These are phyloP conservation scores for Hydrochoerus hydrochaeris DNA, from an alignment of 2,113 vertebrate species.

Conservation along the genomic window DNA sequence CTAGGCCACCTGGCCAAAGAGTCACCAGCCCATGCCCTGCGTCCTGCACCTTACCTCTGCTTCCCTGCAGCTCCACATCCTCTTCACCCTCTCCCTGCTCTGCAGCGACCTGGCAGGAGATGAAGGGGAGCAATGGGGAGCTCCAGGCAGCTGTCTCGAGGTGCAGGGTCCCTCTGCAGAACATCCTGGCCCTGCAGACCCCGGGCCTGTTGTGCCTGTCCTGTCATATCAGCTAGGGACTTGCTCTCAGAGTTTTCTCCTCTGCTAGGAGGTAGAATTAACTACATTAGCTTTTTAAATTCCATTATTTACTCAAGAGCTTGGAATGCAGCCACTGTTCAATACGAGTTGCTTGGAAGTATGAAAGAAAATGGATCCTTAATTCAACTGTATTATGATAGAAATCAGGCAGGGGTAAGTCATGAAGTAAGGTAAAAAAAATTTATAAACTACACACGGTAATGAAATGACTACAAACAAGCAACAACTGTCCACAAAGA, in stretches of 20 bases:
- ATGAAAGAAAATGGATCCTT: background rate
- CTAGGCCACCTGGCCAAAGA: background rate
- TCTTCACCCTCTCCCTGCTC: background rate
- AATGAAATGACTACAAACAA: background rate
- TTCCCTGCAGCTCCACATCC: background rate
- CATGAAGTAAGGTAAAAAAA: conserved; percentile 32
- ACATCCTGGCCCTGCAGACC: background rate
- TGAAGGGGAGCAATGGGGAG: background rate
- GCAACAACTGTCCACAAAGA: background rate
- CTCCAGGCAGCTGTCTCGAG: background rate
- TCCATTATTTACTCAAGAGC: background rate
- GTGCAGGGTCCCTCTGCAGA: background rate
- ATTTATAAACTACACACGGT: background rate
- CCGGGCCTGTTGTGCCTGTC: background rate
- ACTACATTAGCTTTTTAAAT: conserved; percentile 34
- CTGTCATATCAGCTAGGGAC: background rate
- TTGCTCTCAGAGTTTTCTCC: background rate
- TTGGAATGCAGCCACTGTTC: background rate
- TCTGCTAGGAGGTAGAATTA: background rate
- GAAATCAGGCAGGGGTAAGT: background rate
- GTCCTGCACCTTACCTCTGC: background rate
- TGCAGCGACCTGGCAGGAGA: background rate
- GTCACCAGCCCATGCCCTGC: accelerated
- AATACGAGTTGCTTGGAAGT: conserved; percentile 17
- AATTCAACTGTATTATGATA: background rate